Base-by-base conservation (phyloP, 1,140 invertebrate species). In the Euura saliciscinereae region DNA sequence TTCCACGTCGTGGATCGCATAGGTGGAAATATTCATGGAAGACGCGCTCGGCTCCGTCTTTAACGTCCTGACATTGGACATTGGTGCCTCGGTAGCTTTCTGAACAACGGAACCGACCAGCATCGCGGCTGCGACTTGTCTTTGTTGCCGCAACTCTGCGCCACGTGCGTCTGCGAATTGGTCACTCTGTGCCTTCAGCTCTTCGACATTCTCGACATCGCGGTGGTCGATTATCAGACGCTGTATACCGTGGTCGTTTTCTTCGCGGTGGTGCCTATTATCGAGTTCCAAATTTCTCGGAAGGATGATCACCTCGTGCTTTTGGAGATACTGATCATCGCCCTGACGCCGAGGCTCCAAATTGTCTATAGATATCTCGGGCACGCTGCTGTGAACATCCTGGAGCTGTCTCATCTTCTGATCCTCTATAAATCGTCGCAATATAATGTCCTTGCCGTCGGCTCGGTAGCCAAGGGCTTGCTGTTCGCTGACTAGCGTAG, bases 381-480 rank as follows among this genome's bases (percentile, higher is more conserved):
- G 85, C 59, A 81, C 75, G 72, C 75, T 73, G 42, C 44, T 74
- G 51, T 76, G 65, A 45, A 70, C 71, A 70, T 77, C 73, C 71
- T 85, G 75, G 74, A 76, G 78, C 69, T 72, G 83, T 66, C 85
- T 79, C 6, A 85, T 74, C 70, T 89, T 89, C 80, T 95, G 93
- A 86, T 95, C 94, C 77, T 94, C 92, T 73, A 96, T 96, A 80
- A 94, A 95, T 68, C 94, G 87, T 78, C 92, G 89, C 89, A 95
- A 91, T 4, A 96, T 85, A 76, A 94, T 92, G 81, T 95, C 92
- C 86, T 96, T 96, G 0, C 94, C 94, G 74, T 91, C 91, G 65
- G 84, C 81, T 76, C 92, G 91, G 28, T 91, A 88, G 78, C 90
- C 89, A 42, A 91, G 85, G 72, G 90, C 89, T 73, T 90, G 89